Evolutionary conservation across 1,140 invertebrate species (phyloP), one percentile per base, ranked within the genome.

Genomic region (Venustaconcha ellipsiformis): DNA sequence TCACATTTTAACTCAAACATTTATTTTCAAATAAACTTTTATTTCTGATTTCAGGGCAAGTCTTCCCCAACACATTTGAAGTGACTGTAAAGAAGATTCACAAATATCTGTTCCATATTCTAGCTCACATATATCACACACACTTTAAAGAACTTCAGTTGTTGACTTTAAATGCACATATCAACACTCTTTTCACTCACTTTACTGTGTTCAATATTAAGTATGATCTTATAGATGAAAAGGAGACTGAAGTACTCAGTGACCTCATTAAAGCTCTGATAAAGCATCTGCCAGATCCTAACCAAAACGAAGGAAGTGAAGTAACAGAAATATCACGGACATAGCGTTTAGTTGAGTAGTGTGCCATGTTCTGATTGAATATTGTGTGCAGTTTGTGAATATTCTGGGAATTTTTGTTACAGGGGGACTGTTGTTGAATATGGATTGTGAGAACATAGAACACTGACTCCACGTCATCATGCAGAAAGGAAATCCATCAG

Each of bases 111-210:
- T 99, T 97, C 92, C 97, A 99, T 91, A 96, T 99, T 87, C 93
- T 99, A 92, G 96, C 97, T 88, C 97, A 99, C 92, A 93, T 99
- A 88, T 99, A 99, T 92, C 96, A 98, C 91, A 95, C 95, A 91
- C 98, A 99, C 93, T 99, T 98, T 92, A 94, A 95, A 91, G 96
- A 98, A 92, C 94, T 99, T 84, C 94, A 96, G 85, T 92, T 96
- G 83, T 93, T 99, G 88, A 94, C 95, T 85, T 93, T 99, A 84
- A 96, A 98, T 92, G 87, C 84, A 60, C 96, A 98, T 92, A 93
- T 98, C 89, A 98, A 98, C 92, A 95, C 96, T 91, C 95, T 98
- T 74, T 99, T 99, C 92, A 95, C 95, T 89, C 97, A 99, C 92
- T 94, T 99, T 88, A 97, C 96, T 83, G 94, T 92, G 67, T 93